Evolutionary conservation across 2,888 invertebrate genomes (phyloP).

Genomic region (Alviniconcha strummeri): DNA sequence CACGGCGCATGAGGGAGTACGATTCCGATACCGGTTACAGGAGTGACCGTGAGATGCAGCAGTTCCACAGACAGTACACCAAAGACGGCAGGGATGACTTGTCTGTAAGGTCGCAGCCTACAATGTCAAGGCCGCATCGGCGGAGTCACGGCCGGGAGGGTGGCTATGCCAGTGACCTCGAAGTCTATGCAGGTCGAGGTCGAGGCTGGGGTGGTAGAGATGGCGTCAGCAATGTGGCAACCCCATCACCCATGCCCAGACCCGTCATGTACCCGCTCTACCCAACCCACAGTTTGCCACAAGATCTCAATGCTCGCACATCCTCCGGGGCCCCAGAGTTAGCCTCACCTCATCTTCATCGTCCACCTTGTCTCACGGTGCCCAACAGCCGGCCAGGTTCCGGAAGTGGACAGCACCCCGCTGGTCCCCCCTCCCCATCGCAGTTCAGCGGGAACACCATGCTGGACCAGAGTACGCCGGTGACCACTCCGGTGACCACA

Average conservation of each 20-base stretch:
- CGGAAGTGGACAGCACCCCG: slow-evolving; percentile 24
- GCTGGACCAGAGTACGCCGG: slow-evolving; percentile 60
- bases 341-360: slow-evolving; percentile 20
- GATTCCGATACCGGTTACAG: slow-evolving; percentile 71
- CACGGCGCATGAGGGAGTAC: slow-evolving; percentile 60
- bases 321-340: neutral
- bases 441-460: slow-evolving; percentile 53
- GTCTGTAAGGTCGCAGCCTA: slow-evolving; percentile 40
- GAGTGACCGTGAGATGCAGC: slow-evolving; percentile 61
- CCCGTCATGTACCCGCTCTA: slow-evolving; percentile 8
- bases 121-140: slow-evolving; percentile 29
- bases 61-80: slow-evolving; percentile 41
- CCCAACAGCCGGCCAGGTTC: neutral
- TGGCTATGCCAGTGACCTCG: slow-evolving; percentile 68
- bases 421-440: slow-evolving; percentile 51
- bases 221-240: slow-evolving; percentile 24
- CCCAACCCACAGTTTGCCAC: slow-evolving; percentile 31
- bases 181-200: slow-evolving; percentile 54
- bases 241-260: slow-evolving; percentile 28
- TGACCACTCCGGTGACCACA: slow-evolving; percentile 50
- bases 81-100: slow-evolving; percentile 28
- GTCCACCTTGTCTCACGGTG: slow-evolving; percentile 26
- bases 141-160: slow-evolving; percentile 42
- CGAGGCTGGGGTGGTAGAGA: slow-evolving; percentile 35
- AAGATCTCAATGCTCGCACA: slow-evolving; percentile 27